Evolutionary conservation across 2,888 invertebrate species (phyloP), one percentile per base, ranked within the genome.

Genomic region (Plagodis dolabraria): DNA sequence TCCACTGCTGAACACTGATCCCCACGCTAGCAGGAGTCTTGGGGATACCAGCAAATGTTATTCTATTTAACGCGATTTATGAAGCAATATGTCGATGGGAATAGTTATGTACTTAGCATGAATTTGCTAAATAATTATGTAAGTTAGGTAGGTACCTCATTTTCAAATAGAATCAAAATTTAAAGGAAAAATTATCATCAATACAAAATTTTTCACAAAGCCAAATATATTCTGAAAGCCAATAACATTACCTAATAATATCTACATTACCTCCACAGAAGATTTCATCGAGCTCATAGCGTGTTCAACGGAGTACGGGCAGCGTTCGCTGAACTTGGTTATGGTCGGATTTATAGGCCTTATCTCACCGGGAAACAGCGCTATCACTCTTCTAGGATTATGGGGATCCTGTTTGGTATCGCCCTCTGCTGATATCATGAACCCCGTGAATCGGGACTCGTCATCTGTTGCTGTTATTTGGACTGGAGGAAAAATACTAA

Each of bases 401-500:
- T 75, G 76, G 0, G 88, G 84, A 52, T 91, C 91, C 2, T 76
- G 77, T 52, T 80, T 86, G 7, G 75, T 66, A 34, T 89, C 90
- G 2, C 90, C 91, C 62, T 92, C 92, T 1, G 82, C 86, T 6
- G 91, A 90, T 83, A 92, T 86, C 80, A 91, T 85, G 69, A 91
- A 92, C 0, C 77, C 80, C 7, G 81, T 85, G 59, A 92, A 92
- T 11, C 72, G 76, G 0, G 91, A 90, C 22, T 71, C 75, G 0
- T 73, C 85, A 47, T 91, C 90, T 0, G 88, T 89, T 64, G 72
- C 77, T 40, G 69, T 72, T 65, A 92, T 73, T 80, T 83, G 79
- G 5, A 91, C 90, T 89, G 69, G 4, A 76, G 12, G 10, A 7
- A 38, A 44, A 51, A 40, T 22, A 47, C 38, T 4, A 38, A 38